Evolutionary conservation across 2,888 invertebrate species (phyloP).

Genomic region (Incurvaria masculella): DNA sequence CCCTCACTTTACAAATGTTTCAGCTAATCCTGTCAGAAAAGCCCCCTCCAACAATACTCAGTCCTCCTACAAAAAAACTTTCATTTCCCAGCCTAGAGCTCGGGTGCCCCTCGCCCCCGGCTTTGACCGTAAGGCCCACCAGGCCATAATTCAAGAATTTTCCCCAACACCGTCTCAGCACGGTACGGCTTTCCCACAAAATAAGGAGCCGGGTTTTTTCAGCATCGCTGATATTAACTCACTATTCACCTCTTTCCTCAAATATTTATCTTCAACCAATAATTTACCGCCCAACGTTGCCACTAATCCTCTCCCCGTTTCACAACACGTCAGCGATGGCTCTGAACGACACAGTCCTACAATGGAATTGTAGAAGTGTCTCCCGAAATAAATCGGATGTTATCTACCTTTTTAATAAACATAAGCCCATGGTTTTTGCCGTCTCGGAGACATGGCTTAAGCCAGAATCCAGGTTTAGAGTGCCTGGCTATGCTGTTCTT

Average conservation of each 20-base stretch:
- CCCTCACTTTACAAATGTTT: no score
- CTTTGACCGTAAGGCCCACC: not conserved
- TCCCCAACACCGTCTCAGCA: not conserved
- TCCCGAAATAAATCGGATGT: not conserved
- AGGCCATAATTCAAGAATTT: not conserved
- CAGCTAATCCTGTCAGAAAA: no score
- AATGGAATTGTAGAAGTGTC: not conserved
- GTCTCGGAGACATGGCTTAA: slow-evolving; percentile 1
- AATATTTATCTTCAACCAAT: not conserved
- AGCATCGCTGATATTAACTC: not conserved
- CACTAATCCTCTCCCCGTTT: not conserved
- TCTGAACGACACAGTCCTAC: not conserved
- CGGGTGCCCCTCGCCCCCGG: not conserved
- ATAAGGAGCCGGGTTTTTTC: not conserved
- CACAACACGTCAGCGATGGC: not conserved
- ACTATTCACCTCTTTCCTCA: not conserved
- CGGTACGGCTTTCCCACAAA: not conserved
- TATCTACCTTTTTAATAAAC: not conserved
- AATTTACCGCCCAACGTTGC: not conserved
- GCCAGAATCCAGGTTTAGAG: not conserved
- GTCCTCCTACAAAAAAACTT: not conserved
- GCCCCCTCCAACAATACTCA: no score
- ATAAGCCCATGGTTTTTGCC: not conserved
- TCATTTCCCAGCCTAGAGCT: not conserved
- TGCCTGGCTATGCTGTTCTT: not conserved